phyloP scores from a whole-genome alignment of 2,797 vertebrate genomes.

The Oreortyx pictus region DNA sequence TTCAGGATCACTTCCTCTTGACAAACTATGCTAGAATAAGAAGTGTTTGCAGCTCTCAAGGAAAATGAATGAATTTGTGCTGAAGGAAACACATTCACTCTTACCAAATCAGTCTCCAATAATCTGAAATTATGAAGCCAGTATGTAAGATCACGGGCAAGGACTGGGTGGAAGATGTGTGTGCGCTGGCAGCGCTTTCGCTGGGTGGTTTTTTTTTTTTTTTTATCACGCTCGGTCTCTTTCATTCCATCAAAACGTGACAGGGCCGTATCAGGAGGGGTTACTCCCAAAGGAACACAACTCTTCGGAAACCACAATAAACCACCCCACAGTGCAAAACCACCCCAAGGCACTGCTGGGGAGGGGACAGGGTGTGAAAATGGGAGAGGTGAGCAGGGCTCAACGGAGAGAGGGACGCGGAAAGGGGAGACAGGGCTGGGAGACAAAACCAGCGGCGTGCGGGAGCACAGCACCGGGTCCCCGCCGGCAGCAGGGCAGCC shows the following conservation, averaged over 20 bases:
- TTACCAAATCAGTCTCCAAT: background rate
- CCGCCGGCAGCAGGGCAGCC: background rate
- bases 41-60: background rate
- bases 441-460: too few relatives aligned
- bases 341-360: background rate
- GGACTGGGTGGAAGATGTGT: background rate
- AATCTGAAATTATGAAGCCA: background rate
- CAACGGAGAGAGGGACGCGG: background rate
- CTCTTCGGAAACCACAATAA: background rate
- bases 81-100: background rate
- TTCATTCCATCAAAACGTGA: background rate
- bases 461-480: too few relatives aligned
- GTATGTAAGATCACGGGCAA: background rate
- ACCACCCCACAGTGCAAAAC: background rate
- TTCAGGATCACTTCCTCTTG: background rate
- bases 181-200: background rate
- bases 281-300: background rate
- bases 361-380: background rate
- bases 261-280: background rate
- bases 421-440: background rate
- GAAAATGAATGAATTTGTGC: background rate
- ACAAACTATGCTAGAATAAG: background rate
- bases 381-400: accelerated
- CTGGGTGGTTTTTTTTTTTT: background rate
- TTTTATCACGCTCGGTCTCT: background rate